phyloP scores from a whole-genome alignment of 2,797 vertebrate genomes.

The Gadopsis marmoratus region DNA sequence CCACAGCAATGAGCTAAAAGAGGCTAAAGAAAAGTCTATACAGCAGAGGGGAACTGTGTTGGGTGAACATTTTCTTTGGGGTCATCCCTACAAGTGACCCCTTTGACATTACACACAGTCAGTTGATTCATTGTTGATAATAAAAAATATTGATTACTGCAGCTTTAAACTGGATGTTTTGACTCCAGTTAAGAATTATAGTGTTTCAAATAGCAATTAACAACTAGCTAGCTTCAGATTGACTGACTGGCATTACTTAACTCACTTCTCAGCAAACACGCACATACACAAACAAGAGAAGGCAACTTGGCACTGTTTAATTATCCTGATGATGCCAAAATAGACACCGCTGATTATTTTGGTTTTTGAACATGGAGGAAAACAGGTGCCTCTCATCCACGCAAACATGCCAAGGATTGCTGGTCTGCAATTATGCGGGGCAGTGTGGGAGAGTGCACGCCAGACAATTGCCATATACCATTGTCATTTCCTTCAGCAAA shows the following conservation, averaged over 20 bases:
- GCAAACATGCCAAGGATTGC: constrained; percentile 54
- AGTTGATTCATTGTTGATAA: not conserved
- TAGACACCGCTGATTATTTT: constrained; percentile 46
- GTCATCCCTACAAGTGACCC: not conserved
- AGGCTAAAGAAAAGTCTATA: too few species aligned
- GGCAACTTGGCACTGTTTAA: constrained; percentile 38
- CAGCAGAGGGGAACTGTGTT: too few species aligned
- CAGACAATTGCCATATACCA: constrained; percentile 7
- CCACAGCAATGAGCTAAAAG: too few species aligned
- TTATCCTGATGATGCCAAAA: constrained; percentile 51
- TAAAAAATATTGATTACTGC: not conserved
- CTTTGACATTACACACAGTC: not conserved
- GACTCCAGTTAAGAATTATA: not conserved
- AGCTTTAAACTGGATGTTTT: not conserved
- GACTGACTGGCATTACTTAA: not conserved
- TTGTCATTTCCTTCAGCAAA: not conserved
- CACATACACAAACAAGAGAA: constrained; percentile 35
- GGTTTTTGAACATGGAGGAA: constrained; percentile 35
- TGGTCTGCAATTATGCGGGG: constrained; percentile 47
- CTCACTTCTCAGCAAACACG: not conserved
- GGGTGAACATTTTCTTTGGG: not conserved
- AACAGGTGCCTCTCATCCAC: constrained; percentile 59
- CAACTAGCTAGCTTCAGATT: not conserved
- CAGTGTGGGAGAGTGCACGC: constrained; percentile 28
- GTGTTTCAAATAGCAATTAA: not conserved